Evolutionary conservation across 1,140 invertebrate genomes (phyloP), one percentile per base, ranked within the genome.

Genomic region (Anastrepha obliqua): DNA sequence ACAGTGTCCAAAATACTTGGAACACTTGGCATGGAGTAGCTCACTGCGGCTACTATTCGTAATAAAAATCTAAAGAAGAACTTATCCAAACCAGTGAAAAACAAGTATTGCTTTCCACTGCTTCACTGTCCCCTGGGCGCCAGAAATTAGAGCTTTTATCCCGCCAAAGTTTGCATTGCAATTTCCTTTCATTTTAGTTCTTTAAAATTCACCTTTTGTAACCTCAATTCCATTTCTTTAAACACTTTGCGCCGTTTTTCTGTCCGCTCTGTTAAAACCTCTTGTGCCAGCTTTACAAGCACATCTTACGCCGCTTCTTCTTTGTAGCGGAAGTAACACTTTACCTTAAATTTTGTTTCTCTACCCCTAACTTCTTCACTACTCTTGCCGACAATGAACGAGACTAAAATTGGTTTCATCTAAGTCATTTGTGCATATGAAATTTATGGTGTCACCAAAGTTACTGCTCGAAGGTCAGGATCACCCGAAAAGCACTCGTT

Each of bases 391-490:
- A 42, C 42, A 47, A n/a, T 39, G 44, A 74, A 74, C 39, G 51
- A 44, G 39, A 15, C 39, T 47, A 44, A 74, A 47, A 17, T 8
- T 74, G 67, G 67, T 47, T 74, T 29, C 17, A 15, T 74, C 13
- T 17, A 74, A 74, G 39, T 74, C 67, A 74, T 74, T 74, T 13
- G 67, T 47, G 67, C 67, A 74, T 47, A 74, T 42, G 67, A 74
- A 74, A 74, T 74, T 44, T 47, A 74, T 74, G 39, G 42, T 47
- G 67, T 74, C 42, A 74, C 9, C 39, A 74, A 74, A 74, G 67
- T 44, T n/a, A 74, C 39, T 47, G n/a, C 44, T 39, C 44, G 42
- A 74, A 47, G 67, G 67, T 74, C 67, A 74, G 39, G 67, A 74
- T 4, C 67, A 74, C 4, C 3, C 15, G 44, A 47, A 47, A 74